Percentiles rank a stretch among this genome's conserved stretches.
phyloP scores from a whole-genome alignment of 2,888 invertebrate genomes.

The Drosophila kuntzei region DNA sequence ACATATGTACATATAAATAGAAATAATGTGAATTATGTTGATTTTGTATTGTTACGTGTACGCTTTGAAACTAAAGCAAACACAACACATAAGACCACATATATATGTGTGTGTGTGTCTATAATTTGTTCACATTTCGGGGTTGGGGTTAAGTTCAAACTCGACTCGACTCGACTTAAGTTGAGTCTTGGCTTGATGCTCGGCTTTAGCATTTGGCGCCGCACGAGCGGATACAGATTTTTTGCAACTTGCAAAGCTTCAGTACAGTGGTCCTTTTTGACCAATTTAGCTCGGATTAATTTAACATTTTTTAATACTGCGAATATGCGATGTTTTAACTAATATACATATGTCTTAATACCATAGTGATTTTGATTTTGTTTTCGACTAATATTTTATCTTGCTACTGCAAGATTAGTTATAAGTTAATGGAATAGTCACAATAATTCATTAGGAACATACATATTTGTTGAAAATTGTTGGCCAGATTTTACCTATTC shows the following conservation, averaged over 20 bases:
- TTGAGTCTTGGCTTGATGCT: constrained; percentile 12
- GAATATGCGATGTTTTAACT: too few relatives aligned
- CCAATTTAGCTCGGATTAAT: neutral
- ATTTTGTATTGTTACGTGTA: constrained; percentile 20
- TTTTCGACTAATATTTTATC: too few relatives aligned
- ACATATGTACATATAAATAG: constrained; percentile 19
- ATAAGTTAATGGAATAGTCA: too few relatives aligned
- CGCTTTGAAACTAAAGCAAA: neutral
- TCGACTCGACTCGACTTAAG: neutral
- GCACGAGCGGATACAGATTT: constrained; percentile 48
- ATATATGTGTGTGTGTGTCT: neutral
- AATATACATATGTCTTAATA: too few relatives aligned
- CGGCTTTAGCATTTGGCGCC: constrained; percentile 50
- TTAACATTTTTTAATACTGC: too few relatives aligned
- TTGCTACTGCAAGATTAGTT: too few relatives aligned
- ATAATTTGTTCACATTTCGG: constrained; percentile 34
- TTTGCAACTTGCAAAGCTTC: constrained; percentile 16
- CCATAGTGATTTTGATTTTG: too few relatives aligned
- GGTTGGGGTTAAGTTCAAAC: constrained; percentile 63
- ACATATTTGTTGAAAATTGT: too few relatives aligned
- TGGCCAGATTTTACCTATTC: too few relatives aligned
- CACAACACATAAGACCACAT: too few relatives aligned
- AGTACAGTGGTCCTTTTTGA: neutral
- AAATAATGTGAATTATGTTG: constrained; percentile 20
- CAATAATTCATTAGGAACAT: too few relatives aligned